Conservation (phyloP, 2,888 invertebrate genomes). For the Cephalotes varians region DNA sequence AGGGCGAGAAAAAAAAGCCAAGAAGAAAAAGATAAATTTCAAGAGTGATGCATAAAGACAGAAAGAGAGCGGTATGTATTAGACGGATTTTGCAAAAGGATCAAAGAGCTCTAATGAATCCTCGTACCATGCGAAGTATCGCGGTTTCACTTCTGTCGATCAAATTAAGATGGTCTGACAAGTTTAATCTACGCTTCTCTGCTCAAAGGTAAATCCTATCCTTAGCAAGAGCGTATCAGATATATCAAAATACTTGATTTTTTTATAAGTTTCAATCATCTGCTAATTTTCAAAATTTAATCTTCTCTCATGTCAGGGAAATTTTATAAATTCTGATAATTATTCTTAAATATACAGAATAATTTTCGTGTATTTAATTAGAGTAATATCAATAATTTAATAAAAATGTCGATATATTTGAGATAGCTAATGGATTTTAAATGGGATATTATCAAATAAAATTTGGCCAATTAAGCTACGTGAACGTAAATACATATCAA, state of each 20-base stretch:
- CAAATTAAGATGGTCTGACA: constrained; percentile 29
- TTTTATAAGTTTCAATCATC: not conserved
- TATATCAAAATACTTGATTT: not conserved
- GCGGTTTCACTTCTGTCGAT: constrained; percentile 27
- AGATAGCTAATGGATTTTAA: not conserved
- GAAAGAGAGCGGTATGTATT: constrained; percentile 7
- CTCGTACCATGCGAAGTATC: constrained; percentile 26
- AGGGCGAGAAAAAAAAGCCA: not conserved
- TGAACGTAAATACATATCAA: not conserved
- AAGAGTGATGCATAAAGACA: constrained; percentile 63
- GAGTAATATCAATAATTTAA: not conserved
- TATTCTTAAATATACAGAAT: not conserved
- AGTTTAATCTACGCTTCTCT: constrained; percentile 24
- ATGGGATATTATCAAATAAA: not conserved
- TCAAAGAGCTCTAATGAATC: constrained; percentile 41
- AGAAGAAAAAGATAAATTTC: not conserved
- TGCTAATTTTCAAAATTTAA: not conserved
- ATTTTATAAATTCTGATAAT: not conserved
- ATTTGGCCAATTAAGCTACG: not conserved
- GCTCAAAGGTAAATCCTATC: constrained; percentile 30
- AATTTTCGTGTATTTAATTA: not conserved
- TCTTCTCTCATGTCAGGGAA: not conserved
- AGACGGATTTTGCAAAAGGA: constrained; percentile 16
- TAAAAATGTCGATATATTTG: constrained; percentile 1
- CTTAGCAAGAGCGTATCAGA: not conserved